Percentiles rank a stretch among this genome's conserved stretches.
These are phyloP conservation scores for Borostomias antarcticus DNA, from an alignment of 2,797 vertebrate species.

Conservation along the genomic window DNA sequence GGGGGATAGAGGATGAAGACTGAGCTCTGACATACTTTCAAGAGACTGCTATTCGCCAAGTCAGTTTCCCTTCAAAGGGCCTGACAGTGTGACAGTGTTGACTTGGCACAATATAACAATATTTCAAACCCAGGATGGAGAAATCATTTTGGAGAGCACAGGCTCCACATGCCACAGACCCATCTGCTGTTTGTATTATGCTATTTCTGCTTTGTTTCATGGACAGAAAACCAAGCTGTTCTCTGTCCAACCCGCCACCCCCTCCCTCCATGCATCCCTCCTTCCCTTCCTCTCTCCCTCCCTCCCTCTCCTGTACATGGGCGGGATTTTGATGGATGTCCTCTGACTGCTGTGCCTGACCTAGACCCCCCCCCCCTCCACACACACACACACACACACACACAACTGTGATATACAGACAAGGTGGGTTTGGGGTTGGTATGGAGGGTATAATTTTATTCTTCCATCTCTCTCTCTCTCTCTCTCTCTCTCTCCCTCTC, in stretches of 20 bases:
- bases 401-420: conserved; percentile 1
- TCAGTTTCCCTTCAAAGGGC: conserved; percentile 39
- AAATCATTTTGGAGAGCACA: conserved; percentile 49
- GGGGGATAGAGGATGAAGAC: neutral
- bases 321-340: conserved; percentile 36
- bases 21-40: neutral
- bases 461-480: conserved; percentile 32
- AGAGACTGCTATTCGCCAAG: conserved; percentile 12
- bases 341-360: conserved; percentile 7
- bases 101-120: conserved; percentile 48
- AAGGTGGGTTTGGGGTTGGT: neutral
- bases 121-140: conserved; percentile 53
- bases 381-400: conserved; percentile 5
- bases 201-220: conserved; percentile 45
- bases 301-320: conserved; percentile 29
- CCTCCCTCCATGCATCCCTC: conserved; percentile 51
- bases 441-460: conserved; percentile 21
- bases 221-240: conserved; percentile 11
- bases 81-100: conserved; percentile 44
- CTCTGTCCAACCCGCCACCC: conserved; percentile 37
- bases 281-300: conserved; percentile 13
- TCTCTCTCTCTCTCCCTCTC: conserved; percentile 50
- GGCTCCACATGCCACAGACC: conserved; percentile 9
- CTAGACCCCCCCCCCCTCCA: conserved; percentile 22
- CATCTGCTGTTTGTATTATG: conserved; percentile 40